Evolutionary conservation across 1,140 invertebrate genomes (phyloP), one percentile per base, ranked within the genome.

Genomic region (Cydia strobilella): DNA sequence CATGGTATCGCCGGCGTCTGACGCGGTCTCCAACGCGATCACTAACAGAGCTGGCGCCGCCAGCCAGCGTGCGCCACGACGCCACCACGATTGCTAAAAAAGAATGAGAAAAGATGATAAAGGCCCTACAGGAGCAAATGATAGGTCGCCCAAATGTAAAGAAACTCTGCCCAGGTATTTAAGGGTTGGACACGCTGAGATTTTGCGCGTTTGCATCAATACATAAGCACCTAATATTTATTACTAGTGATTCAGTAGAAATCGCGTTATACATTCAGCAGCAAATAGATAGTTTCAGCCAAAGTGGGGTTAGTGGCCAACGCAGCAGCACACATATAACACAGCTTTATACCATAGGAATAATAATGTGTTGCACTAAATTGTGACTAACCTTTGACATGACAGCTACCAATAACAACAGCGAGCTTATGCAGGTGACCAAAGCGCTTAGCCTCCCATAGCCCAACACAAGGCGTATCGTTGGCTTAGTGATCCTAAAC

Each of bases 401-500:
- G 2, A 91, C 88, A 23, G 90, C 90, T 69, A 92, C 73, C 1
- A 92, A 80, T 62, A 92, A 81, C 23, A 92, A 69, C 10, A 91
- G 75, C 4, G 90, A 92, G 1, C 85, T 85, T 12, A 74, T 65
- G 18, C 88, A 84, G 5, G 90, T 92, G 1, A 91, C 85, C 65
- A 87, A 85, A 0, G 89, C 89, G 73, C 89, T 90, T 10, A 90
- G 71, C 42, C 86, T 91, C 6, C 90, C 85, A 42, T 90, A 90
- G 12, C 90, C 90, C 76, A 92, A 86, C 35, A 92, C 82, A 3
- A 92, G 76, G 6, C 88, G 85, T 69, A 92, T 91, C 0, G 89
- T 92, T 3, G 90, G 90, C 77, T 92, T 92, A 6, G 89, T 90
- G 75, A 92, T 86, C 59, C 90, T 92, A 78, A 65, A 59, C 54